Evolutionary conservation across 1,140 invertebrate species (phyloP), one percentile per base, ranked within the genome.

Genomic region (Sitobion miscanthi): DNA sequence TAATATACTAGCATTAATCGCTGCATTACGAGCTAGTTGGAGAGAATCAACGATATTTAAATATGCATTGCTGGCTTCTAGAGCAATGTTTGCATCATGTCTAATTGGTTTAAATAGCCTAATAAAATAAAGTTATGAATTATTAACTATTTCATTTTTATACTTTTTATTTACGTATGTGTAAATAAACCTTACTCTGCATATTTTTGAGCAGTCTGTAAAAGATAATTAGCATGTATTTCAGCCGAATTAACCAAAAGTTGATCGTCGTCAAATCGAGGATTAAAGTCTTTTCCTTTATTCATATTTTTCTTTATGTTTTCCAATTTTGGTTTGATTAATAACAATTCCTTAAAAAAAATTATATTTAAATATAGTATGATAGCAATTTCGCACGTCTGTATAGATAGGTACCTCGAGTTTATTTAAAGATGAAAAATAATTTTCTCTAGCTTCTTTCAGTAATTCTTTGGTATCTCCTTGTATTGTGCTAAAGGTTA

Each of bases 51-150:
- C 96, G 91, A 99, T 98, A 94, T 97, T 97, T 94, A 97, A 96
- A 95, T 98, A 98, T 0, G 97, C 98, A 91, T 96, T 96, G 82
- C 98, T 98, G 2, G 98, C 98, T 94, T 96, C 96, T 54, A 98
- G 95, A 38, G 97, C 97, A 94, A 96, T 96, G 35, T 96, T 96
- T 38, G 97, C 97, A 90, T 96, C 96, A 77, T 96, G 96, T 62
- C 96, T 96, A 4, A 97, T 97, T 94, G 96, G 96, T 57, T 96
- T 96, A 94, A 98, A 97, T 93, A 97, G 94, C 93, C 97, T 97
- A 82, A 47, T 49, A 0, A 93, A 94, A 94, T 23, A 45, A 0
- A 69, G n/a, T 90, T 30, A 45, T 90, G 21, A 8, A 69, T 30
- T 6, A 62, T 45, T 62, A 42, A 62, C 0, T 42, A n/a, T 38